These are phyloP conservation scores for Siniperca scherzeri DNA, from an alignment of 2,797 vertebrate genomes.

Conservation along the genomic window DNA sequence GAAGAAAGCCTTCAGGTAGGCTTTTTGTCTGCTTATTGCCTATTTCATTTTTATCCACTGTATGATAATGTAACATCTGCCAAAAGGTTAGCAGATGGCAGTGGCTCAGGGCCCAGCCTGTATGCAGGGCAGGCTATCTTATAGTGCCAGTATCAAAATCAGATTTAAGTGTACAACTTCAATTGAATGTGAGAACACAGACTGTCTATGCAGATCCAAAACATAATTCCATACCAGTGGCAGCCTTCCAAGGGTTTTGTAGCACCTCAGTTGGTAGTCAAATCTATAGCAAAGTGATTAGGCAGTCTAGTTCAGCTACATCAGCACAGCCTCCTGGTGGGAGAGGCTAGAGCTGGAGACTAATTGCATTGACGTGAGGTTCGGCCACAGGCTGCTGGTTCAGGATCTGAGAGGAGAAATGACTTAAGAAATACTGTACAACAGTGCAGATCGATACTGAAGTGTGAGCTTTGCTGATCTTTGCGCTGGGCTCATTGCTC, in stretches of 20 bases:
- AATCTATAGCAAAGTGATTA: constrained; percentile 83
- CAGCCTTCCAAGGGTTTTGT: constrained; percentile 50
- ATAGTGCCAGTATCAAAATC: neutral
- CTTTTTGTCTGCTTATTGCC: neutral
- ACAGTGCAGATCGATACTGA: constrained; percentile 70
- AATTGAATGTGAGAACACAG: constrained; percentile 32
- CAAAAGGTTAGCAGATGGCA: neutral
- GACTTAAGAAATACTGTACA: constrained; percentile 75
- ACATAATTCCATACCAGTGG: constrained; percentile 37
- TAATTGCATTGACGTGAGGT: constrained; percentile 76
- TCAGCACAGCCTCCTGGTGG: constrained; percentile 76
- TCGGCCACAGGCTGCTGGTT: constrained; percentile 62
- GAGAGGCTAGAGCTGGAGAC: constrained; percentile 61
- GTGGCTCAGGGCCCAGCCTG: neutral
- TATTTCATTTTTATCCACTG: neutral
- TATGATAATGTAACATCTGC: constrained; percentile 3
- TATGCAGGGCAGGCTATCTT: neutral
- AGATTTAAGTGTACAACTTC: neutral
- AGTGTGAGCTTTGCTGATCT: constrained; percentile 80
- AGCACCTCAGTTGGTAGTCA: constrained; percentile 66
- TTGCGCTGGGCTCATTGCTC: constrained; percentile 58
- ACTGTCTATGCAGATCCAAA: constrained; percentile 30
- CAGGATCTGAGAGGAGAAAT: constrained; percentile 73
- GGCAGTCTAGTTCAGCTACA: constrained; percentile 64
- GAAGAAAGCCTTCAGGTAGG: constrained; percentile 86